Percentiles rank a stretch among this genome's conserved stretches.
Conservation (phyloP, 92 coral and sea anemone genomes). For the Zoanthus gigantus region DNA sequence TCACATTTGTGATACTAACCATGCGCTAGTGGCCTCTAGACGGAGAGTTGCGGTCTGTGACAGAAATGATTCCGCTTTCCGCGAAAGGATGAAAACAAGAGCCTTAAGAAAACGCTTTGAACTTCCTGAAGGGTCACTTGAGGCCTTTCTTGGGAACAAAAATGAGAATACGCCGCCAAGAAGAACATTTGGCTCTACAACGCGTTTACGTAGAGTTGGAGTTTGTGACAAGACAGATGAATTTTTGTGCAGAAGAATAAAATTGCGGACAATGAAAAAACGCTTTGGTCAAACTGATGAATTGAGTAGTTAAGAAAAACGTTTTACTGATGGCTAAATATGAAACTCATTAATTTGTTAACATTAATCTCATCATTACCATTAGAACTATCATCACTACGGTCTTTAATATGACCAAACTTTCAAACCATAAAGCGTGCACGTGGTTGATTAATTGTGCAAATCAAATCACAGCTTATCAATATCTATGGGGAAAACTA, state of each 20-base stretch:
- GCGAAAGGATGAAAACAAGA: background rate
- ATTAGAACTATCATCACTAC: too few relatives aligned
- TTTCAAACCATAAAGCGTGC: too few relatives aligned
- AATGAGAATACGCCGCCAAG: background rate
- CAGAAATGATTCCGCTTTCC: background rate
- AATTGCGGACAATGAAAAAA: background rate
- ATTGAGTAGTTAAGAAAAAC: background rate
- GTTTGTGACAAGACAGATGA: background rate
- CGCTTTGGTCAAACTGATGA: background rate
- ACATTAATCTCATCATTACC: too few relatives aligned
- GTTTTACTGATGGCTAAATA: too few relatives aligned
- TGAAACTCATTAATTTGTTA: too few relatives aligned
- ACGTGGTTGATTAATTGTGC: too few relatives aligned
- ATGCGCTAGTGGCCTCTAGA: background rate
- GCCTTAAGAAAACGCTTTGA: background rate
- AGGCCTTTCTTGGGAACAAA: background rate
- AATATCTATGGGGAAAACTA: too few relatives aligned
- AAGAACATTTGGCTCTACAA: background rate
- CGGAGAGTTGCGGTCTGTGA: background rate
- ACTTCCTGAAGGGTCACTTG: background rate
- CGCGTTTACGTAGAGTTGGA: background rate
- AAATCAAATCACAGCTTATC: too few relatives aligned
- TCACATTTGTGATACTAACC: background rate
- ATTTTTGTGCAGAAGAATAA: background rate
- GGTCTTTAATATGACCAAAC: too few relatives aligned